A percentile compares a stretch with the other conserved stretches of the same genome.
Evolutionary conservation across 1,140 invertebrate genomes (phyloP).

Genomic region (Matsumurasca onukii): DNA sequence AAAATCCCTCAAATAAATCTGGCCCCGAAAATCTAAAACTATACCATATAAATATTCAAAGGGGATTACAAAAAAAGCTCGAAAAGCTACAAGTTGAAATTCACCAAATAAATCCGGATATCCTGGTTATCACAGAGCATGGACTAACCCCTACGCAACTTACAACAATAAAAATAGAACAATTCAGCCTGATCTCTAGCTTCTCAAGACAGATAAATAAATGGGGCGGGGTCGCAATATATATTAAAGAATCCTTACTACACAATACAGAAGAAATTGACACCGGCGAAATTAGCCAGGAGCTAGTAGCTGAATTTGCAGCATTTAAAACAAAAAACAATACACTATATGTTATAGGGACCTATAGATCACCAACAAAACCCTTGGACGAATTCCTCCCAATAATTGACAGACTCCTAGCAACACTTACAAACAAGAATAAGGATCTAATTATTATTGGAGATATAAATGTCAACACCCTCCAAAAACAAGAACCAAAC

Average conservation of each 20-base stretch:
- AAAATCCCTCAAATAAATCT: neutral
- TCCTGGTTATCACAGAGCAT: slow-evolving; percentile 14
- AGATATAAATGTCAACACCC: no score
- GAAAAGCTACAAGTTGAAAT: slow-evolving; percentile 5
- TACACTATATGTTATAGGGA: no score
- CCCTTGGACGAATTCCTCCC: no score
- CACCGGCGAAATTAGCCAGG: neutral
- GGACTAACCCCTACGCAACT: neutral
- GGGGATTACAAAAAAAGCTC: neutral
- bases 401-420: no score
- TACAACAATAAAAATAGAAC: no score
- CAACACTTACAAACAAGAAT: no score
- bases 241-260: neutral
- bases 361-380: no score
- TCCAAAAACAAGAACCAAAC: no score
- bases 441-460: no score
- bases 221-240: neutral
- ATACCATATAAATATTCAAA: neutral
- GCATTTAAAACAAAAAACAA: neutral
- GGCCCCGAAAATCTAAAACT: neutral
- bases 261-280: neutral
- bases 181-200: no score
- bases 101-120: slow-evolving; percentile 14
- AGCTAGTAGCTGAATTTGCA: neutral
- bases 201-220: no score